Evolutionary conservation across 2,888 invertebrate genomes (phyloP).

Genomic region (Rhopalosiphum nymphaeae): DNA sequence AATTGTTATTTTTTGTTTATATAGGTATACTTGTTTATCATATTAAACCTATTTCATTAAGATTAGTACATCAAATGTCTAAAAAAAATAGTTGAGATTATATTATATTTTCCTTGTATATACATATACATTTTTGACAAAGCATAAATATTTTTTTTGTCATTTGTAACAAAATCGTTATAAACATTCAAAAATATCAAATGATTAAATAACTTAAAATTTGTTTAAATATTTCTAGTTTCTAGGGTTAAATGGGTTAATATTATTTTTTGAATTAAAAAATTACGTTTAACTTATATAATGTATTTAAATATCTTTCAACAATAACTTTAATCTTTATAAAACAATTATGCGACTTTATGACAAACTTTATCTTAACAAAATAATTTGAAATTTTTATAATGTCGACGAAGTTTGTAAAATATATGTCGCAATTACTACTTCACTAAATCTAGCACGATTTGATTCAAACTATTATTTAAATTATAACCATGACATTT

Average conservation of each 20-base stretch:
- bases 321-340: not conserved
- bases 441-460: not conserved
- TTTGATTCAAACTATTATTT: not conserved
- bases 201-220: not conserved
- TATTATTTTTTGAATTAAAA: not conserved
- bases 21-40: not conserved
- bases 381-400: not conserved
- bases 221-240: not conserved
- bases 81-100: not conserved
- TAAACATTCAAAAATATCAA: not conserved
- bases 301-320: not conserved
- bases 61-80: not conserved
- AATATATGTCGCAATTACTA: not conserved
- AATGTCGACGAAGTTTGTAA: not conserved
- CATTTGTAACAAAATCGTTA: not conserved
- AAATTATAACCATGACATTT: not conserved
- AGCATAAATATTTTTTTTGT: not conserved
- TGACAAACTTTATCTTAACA: not conserved
- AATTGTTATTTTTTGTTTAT: not conserved
- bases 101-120: not conserved
- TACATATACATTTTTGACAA: not conserved
- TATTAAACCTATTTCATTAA: not conserved
- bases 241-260: not conserved
- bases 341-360: not conserved
- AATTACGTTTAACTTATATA: not conserved